Conservation (phyloP, 2,888 invertebrate genomes). For the Tethea ocularis region DNA sequence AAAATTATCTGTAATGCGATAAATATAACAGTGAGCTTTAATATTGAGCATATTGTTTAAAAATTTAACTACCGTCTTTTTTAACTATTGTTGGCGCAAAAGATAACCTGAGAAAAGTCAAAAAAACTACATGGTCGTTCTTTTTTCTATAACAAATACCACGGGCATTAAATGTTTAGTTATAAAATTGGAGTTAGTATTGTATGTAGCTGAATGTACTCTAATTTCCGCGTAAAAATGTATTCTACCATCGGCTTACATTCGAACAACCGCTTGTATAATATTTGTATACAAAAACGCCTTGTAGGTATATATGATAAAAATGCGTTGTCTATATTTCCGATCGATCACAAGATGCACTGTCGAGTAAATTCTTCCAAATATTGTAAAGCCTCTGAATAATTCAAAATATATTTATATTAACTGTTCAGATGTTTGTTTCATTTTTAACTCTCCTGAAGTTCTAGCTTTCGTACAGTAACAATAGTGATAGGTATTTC, state of each 20-base stretch:
- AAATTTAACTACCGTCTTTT: too few species aligned
- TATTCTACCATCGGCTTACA: slow-evolving; percentile 30
- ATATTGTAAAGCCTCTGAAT: slow-evolving; percentile 84
- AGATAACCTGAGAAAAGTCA: too few species aligned
- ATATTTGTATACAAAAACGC: slow-evolving; percentile 46
- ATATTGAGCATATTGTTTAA: too few species aligned
- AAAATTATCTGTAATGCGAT: too few species aligned
- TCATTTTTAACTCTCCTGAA: slow-evolving; percentile 50
- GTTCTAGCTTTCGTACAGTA: not conserved
- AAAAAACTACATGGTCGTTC: too few species aligned
- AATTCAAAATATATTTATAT: slow-evolving; percentile 84
- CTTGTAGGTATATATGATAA: not conserved
- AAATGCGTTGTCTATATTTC: slow-evolving; percentile 53
- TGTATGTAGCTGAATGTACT: slow-evolving; percentile 1
- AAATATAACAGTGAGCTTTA: too few species aligned
- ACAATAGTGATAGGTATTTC: not conserved
- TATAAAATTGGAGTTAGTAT: not conserved
- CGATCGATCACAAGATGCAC: slow-evolving; percentile 50
- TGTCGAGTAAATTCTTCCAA: slow-evolving; percentile 78
- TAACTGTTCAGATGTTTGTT: slow-evolving; percentile 81
- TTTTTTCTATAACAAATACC: not conserved
- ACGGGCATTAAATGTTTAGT: not conserved
- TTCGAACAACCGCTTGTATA: slow-evolving; percentile 58
- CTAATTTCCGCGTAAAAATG: not conserved
- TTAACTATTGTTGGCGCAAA: too few species aligned